Evolutionary conservation across 2,888 invertebrate species (phyloP), one percentile per base, ranked within the genome.

Genomic region (Hartigia nigra): DNA sequence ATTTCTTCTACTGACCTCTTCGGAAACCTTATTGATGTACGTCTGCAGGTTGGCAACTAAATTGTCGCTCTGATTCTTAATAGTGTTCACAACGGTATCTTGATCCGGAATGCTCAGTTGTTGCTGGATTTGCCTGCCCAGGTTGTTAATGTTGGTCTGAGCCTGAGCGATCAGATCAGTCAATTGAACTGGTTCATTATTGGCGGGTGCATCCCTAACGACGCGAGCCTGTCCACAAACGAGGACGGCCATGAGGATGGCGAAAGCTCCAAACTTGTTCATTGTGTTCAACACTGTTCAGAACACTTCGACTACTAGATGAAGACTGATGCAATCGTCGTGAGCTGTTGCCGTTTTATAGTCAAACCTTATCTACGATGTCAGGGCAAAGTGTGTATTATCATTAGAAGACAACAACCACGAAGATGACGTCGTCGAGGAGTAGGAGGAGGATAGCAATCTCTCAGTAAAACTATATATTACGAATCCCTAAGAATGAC

Each of bases 81-180:
- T 72, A 39, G 87, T 85, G 31, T 87, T 84, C 31, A 87, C 76
- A 12, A 89, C 82, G 32, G 86, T 85, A 2, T 87, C 83, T 31
- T 89, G 87, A 74, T 90, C 84, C 12, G 89, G 89, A 1, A 89
- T 76, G 35, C 87, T 86, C n/a, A 87, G 76, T 80, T 88, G 81
- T 55, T 88, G 80, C 78, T 86, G 85, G 37, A 91, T 85, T 70
- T 90, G 87, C 37, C 83, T 82, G 4, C 87, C 85, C 12, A 91
- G 79, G 32, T 83, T 85, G 36, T 84, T 86, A 69, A 90, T 87
- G 69, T 85, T 86, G 5, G 81, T 74, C 75, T 90, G 88, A 9
- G 90, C 90, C 37, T 87, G 85, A 32, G 14, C 83, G 36, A 91
- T 86, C 14, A 88, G 72, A 0, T 89, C 88, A 36, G 69, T 31